Conservation (phyloP, 1,140 invertebrate species). For the Pentalonia nigronervosa region DNA sequence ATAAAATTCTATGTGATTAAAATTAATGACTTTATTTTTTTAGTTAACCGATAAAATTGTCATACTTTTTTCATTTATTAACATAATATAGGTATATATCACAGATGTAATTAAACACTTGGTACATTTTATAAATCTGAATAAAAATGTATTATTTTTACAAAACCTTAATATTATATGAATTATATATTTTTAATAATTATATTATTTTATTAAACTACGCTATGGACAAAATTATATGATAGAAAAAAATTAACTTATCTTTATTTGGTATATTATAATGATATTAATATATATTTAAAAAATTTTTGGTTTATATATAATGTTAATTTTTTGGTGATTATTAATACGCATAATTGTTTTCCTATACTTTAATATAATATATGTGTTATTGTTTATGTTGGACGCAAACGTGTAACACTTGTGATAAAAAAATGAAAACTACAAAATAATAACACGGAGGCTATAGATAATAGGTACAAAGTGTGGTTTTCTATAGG, state of each 20-base stretch:
- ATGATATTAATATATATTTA: neutral
- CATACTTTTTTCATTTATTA: neutral
- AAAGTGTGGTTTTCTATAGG: neutral
- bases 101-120: neutral
- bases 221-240: neutral
- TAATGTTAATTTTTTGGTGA: neutral
- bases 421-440: neutral
- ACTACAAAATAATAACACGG: neutral
- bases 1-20: constrained; percentile 41
- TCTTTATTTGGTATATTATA: neutral
- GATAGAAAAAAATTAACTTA: neutral
- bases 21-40: constrained; percentile 46
- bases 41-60: constrained; percentile 18
- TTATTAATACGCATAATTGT: neutral
- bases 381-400: neutral
- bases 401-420: neutral
- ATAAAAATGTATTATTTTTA: neutral
- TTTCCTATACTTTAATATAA: neutral
- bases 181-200: neutral
- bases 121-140: neutral
- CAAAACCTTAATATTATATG: neutral
- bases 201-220: neutral
- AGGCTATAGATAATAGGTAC: neutral
- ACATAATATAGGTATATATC: neutral
- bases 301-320: neutral